Conservation (phyloP, 1,140 invertebrate genomes). For the Andricus grossulariae region DNA sequence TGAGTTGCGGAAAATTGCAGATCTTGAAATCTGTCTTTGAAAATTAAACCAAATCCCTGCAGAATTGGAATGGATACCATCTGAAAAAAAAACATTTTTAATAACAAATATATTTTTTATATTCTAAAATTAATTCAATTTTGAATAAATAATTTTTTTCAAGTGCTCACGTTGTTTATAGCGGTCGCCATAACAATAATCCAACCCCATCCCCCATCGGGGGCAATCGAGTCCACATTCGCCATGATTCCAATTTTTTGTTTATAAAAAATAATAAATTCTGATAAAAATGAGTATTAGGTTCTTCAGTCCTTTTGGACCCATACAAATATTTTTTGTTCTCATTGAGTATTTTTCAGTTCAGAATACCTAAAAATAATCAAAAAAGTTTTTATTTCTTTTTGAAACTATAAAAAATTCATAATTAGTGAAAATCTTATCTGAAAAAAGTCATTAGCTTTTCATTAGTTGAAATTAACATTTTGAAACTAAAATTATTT, state of each 20-base stretch:
- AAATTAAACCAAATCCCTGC: conserved; percentile 81
- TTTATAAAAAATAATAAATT: background rate
- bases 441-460: too few species aligned
- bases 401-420: background rate
- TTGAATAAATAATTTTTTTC: conserved; percentile 75
- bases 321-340: background rate
- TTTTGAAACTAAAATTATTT: too few species aligned
- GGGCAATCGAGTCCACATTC: conserved; percentile 70
- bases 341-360: conserved; percentile 1
- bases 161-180: conserved; percentile 77
- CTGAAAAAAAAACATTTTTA: conserved; percentile 64
- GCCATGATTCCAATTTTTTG: conserved; percentile 22
- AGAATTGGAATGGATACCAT: conserved; percentile 78
- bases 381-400: background rate
- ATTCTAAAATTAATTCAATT: conserved; percentile 35
- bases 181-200: conserved; percentile 78
- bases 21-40: conserved; percentile 79
- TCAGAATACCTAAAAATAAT: background rate
- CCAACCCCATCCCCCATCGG: conserved; percentile 84
- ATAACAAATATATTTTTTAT: conserved; percentile 63
- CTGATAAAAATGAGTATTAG: background rate
- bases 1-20: conserved; percentile 78
- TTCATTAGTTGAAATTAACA: too few species aligned
- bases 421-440: too few species aligned
- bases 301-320: background rate